Evolutionary conservation across 2,888 invertebrate genomes (phyloP), one percentile per base, ranked within the genome.

Genomic region (Pediacus dermestoides): DNA sequence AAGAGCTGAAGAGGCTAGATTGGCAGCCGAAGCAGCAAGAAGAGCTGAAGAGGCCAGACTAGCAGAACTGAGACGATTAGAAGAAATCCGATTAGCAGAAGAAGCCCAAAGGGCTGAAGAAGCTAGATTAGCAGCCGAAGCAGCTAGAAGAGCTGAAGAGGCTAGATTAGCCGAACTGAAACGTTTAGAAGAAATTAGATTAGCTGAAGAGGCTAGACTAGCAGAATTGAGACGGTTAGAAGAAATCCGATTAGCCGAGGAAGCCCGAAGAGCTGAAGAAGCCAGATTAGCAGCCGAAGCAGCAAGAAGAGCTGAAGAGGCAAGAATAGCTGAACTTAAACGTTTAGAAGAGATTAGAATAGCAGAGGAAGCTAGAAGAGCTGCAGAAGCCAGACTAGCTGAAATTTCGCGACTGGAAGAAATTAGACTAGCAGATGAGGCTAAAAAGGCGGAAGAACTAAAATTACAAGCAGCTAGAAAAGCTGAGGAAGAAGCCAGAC

Each of bases 201-300:
- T 40, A 34, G 50, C 46, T 12, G 55, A 59, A 48, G 58, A 60
- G 52, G 47, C 50, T 6, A 55, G 52, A 37, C 42, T 37, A 30
- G 52, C 43, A 10, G 48, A 54, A 41, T 46, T 46, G 11, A 39
- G 43, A 2, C 42, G 42, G 44, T 18, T 50, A 25, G 46, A 46
- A 39, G 50, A 40, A 47, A 63, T 37, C 55, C 18, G 15, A 13
- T 15, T 12, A 15, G 53, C 62, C 12, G 53, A 54, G 28, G 59
- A 58, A 48, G 43, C 46, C 2, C 45, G 44, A 39, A 38, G 39
- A 38, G 53, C 50, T 4, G 54, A 57, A 44, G 54, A 53, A 26
- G 48, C 53, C 2, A 48, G 45, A 40, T 12, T 28, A 54, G 50
- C 48, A 27, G 44, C 43, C 6, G 61, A 60, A 26, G 64, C 68